Percentiles rank a stretch among this genome's conserved stretches.
Evolutionary conservation across 37 sponge, comb jelly and placozoan species (phyloP).

Genomic region (Cliona cf. orientalis): DNA sequence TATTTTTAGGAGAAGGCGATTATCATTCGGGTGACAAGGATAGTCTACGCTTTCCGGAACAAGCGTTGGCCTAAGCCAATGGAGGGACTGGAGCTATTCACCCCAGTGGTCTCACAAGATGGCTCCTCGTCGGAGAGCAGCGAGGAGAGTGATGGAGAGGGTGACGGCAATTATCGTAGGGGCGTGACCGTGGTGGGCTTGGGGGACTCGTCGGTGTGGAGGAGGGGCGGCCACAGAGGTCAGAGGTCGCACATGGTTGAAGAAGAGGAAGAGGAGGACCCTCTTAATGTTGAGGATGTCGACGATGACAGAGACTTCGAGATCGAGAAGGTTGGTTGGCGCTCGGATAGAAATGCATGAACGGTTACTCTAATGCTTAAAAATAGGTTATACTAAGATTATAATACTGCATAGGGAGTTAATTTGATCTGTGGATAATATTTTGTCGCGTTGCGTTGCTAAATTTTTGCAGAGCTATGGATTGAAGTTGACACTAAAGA

Average conservation of each 20-base stretch:
- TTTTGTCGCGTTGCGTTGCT: background rate
- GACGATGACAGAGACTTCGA: conserved; percentile 49
- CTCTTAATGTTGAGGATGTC: background rate
- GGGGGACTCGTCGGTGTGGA: background rate
- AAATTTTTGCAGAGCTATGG: conserved; percentile 45
- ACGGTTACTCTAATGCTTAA: background rate
- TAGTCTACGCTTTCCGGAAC: conserved; percentile 78
- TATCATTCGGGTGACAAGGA: conserved; percentile 71
- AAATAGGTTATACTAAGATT: background rate
- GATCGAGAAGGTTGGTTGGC: conserved; percentile 40
- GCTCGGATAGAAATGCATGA: background rate
- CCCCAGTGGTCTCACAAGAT: conserved; percentile 21
- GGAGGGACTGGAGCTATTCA: conserved; percentile 85
- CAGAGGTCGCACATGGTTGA: conserved; percentile 19
- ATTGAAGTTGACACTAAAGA: conserved; percentile 67
- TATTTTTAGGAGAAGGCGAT: conserved; percentile 78
- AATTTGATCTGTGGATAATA: background rate
- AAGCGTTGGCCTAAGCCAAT: conserved; percentile 82
- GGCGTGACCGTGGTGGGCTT: background rate
- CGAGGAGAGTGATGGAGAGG: background rate
- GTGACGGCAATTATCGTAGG: conserved; percentile 1
- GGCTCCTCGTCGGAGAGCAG: conserved; percentile 10
- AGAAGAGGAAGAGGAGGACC: conserved; percentile 9
- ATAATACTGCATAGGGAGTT: background rate
- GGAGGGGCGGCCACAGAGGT: conserved; percentile 1